A percentile compares a stretch with the other conserved stretches of the same genome.
Evolutionary conservation across 2,888 invertebrate species (phyloP).

Genomic region (Drosophila mayaguana): DNA sequence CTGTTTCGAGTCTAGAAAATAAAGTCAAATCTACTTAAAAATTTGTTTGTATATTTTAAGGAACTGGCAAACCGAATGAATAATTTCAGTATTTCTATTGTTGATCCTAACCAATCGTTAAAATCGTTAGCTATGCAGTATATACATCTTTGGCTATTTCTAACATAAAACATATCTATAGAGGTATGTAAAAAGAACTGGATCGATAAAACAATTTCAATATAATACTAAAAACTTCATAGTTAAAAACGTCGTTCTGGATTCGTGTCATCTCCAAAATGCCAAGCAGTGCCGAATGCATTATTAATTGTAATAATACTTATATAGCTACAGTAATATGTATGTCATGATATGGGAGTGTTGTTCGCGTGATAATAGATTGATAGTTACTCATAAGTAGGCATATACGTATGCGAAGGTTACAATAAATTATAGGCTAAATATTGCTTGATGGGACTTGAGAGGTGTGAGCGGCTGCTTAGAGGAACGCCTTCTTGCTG

Average conservation of each 20-base stretch:
- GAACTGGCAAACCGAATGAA: slow-evolving; percentile 67
- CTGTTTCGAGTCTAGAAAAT: too few relatives aligned
- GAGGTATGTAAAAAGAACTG: slow-evolving; percentile 22
- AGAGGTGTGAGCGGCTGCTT: slow-evolving; percentile 12
- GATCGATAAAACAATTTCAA: slow-evolving; percentile 38
- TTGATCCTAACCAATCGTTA: slow-evolving; percentile 5
- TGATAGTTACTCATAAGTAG: slow-evolving; percentile 27
- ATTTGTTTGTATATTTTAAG: slow-evolving; percentile 37
- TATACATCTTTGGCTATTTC: slow-evolving; percentile 40
- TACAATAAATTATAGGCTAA: slow-evolving; percentile 48
- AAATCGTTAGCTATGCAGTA: slow-evolving; percentile 25
- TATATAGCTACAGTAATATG: slow-evolving; percentile 64
- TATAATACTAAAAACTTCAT: slow-evolving; percentile 14
- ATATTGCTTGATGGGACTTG: slow-evolving; percentile 62
- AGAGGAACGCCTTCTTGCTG: slow-evolving; percentile 71
- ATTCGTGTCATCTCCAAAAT: slow-evolving; percentile 26
- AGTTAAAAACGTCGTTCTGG: slow-evolving; percentile 23
- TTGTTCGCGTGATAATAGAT: slow-evolving; percentile 48
- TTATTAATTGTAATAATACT: slow-evolving; percentile 66
- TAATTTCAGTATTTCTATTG: slow-evolving; percentile 20
- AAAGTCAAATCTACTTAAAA: background rate
- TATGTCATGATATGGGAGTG: slow-evolving; percentile 74
- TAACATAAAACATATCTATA: background rate
- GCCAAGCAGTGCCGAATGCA: slow-evolving; percentile 54
- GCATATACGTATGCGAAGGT: slow-evolving; percentile 60